Percentiles rank a stretch among this genome's conserved stretches.
phyloP scores from a whole-genome alignment of 2,888 invertebrate genomes.

The Operophtera brumata region DNA sequence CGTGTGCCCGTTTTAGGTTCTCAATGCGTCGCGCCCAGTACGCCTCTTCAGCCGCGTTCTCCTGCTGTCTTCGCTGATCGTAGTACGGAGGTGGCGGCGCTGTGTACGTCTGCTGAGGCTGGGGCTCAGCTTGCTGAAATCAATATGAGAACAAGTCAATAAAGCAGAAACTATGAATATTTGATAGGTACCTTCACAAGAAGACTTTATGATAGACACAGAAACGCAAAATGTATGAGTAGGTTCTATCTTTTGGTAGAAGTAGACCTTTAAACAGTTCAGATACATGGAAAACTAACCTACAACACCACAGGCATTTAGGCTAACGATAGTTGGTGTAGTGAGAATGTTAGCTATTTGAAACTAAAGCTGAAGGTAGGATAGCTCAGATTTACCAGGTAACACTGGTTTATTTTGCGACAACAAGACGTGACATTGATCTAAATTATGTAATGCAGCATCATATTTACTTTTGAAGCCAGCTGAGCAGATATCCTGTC shows the following conservation, averaged over 20 bases:
- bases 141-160: background rate
- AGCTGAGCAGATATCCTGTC: slow-evolving; percentile 73
- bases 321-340: background rate
- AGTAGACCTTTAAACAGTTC: background rate
- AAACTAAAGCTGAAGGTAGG: background rate
- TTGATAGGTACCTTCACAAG: background rate
- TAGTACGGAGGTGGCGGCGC: slow-evolving; percentile 50
- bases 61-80: slow-evolving; percentile 54
- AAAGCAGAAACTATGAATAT: background rate
- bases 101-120: slow-evolving; percentile 45
- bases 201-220: background rate
- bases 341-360: background rate
- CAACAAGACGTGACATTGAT: slow-evolving; percentile 66
- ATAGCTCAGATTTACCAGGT: slow-evolving; percentile 2
- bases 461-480: slow-evolving; percentile 67
- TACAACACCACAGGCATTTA: background rate
- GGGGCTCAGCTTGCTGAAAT: slow-evolving; percentile 63
- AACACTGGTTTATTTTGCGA: slow-evolving; percentile 26
- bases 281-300: slow-evolving; percentile 10
- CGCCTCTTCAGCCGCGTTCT: slow-evolving; percentile 66
- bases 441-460: slow-evolving; percentile 75
- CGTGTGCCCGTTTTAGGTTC: slow-evolving; percentile 65
- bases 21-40: slow-evolving; percentile 74
- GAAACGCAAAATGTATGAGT: background rate
- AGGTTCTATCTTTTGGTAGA: background rate